Base-by-base conservation (phyloP, 2,113 vertebrate species). In the Oryzias woworae region DNA sequence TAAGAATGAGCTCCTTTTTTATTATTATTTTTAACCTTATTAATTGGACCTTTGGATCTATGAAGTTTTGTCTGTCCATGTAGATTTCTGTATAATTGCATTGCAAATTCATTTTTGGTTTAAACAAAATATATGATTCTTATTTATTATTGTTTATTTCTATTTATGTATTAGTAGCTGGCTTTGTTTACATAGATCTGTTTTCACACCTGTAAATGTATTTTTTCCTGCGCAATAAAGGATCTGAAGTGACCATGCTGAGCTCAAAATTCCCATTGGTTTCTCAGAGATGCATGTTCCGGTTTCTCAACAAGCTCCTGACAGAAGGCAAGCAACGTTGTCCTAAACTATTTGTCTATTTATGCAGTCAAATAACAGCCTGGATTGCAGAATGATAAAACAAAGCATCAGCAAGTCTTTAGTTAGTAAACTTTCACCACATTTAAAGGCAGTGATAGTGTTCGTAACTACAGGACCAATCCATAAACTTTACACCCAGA, bases 281-380 rank as follows among this genome's bases (percentile, higher is more conserved):
- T 17, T 41, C 79, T 31, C 62, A 23, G 42, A 73, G 76, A 71
- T 66, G 66, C 13, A 18, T 66, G 2, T 62, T 50, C 58, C 56
- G 54, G 49, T 23, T 58, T 14, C 54, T 85, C 52, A 18, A 20
- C 73, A 75, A 84, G 66, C 54, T 66, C 3, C 66, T 71, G 41
- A 83, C 72, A 56, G 77, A 81, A 83, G 81, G 86, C 61, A 88
- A 90, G 82, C 1, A 26, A 42, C 12, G 14, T 7, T 68, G 36
- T 68, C 12, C 24, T 23, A 7, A 17, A 1, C 14, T 20, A 41
- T 31, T 23, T 28, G 26, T 50, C 2, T 20, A 18, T 47, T 17
- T 8, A 14, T 26, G 12, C 18, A 20, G 23, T 5, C 7, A 12
- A 7, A 53, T n/a, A 7, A 43, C 36, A 58, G 22, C n/a, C 10